A percentile compares a stretch with the other conserved stretches of the same genome.
These are phyloP conservation scores for Saccopteryx leptura DNA, from an alignment of 2,113 vertebrate species.

Conservation along the genomic window DNA sequence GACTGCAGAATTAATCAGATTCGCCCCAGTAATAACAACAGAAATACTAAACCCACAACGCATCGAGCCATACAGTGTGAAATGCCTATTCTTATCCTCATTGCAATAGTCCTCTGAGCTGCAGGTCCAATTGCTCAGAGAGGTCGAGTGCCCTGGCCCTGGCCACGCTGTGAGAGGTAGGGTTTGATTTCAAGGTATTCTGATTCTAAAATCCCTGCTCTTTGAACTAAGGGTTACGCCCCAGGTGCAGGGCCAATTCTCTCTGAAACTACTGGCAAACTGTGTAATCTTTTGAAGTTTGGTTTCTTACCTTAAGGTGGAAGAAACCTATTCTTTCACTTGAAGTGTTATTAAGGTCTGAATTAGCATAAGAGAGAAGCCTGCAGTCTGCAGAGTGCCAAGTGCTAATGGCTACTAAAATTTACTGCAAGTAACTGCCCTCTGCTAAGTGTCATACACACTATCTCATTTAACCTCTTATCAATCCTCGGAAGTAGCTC, in stretches of 20 bases:
- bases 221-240: background rate
- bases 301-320: background rate
- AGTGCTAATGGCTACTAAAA: background rate
- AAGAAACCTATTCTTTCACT: background rate
- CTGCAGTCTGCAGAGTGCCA: background rate
- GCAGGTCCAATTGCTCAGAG: background rate
- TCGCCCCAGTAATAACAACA: background rate
- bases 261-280: background rate
- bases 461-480: background rate
- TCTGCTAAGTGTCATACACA: background rate
- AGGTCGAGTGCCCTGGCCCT: background rate
- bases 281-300: background rate
- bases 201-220: background rate
- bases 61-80: background rate
- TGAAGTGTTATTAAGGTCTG: background rate
- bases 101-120: background rate
- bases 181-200: background rate
- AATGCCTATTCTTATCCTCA: background rate
- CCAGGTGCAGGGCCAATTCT: background rate
- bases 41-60: background rate
- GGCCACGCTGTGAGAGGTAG: background rate
- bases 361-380: background rate
- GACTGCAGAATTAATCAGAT: background rate
- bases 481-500: rapidly evolving
- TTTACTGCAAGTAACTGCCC: too few relatives aligned